Evolutionary conservation across 92 coral and sea anemone species (phyloP).

Genomic region (Ricordea florida): DNA sequence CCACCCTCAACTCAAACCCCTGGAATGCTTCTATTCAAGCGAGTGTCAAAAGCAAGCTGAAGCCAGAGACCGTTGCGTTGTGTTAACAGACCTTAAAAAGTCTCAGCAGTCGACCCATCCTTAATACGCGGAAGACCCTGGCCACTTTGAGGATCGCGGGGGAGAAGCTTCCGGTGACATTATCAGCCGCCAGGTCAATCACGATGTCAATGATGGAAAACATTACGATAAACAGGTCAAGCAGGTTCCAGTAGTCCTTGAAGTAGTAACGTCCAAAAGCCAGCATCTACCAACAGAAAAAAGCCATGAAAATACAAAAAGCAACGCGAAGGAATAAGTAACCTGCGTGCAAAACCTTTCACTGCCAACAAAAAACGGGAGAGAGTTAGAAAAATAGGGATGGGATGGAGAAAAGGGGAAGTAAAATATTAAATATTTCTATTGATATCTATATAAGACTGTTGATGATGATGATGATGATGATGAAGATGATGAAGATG

Average conservation of each 20-base stretch:
- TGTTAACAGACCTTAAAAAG: constrained; percentile 79
- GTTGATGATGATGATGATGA: too few species aligned
- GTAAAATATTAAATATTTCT: too few species aligned
- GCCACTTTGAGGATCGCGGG: constrained; percentile 90
- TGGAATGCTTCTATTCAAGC: too few species aligned
- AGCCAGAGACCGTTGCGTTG: too few species aligned
- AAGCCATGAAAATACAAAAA: not conserved
- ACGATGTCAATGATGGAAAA: constrained; percentile 89
- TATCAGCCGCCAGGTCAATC: constrained; percentile 80
- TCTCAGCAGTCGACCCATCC: constrained; percentile 95
- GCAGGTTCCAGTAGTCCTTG: constrained; percentile 94
- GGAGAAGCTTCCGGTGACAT: constrained; percentile 85
- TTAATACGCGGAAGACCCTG: constrained; percentile 83
- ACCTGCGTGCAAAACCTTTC: too few species aligned
- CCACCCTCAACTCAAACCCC: too few species aligned
- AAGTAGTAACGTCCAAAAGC: constrained; percentile 90
- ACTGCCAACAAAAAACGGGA: not conserved
- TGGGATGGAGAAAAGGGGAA: too few species aligned
- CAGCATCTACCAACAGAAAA: constrained; percentile 22
- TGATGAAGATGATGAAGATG: too few species aligned
- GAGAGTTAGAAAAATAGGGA: too few species aligned
- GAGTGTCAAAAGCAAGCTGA: too few species aligned
- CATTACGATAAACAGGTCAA: constrained; percentile 82
- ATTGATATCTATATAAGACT: too few species aligned
- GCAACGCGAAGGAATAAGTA: too few species aligned